phyloP scores from a whole-genome alignment of 2,888 invertebrate genomes.

The Tortricodes alternella region DNA sequence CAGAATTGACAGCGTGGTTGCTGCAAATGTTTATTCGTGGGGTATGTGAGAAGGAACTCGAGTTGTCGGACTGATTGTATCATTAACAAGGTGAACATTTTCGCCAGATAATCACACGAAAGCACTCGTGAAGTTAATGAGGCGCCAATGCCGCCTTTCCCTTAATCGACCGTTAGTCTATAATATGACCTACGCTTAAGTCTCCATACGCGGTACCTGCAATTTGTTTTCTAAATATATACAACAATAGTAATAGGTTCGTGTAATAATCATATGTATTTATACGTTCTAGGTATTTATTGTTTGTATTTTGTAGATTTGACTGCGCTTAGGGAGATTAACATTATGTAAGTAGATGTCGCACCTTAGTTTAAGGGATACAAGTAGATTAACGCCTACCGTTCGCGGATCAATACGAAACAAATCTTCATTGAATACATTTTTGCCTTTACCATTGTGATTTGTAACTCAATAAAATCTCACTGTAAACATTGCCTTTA shows the following conservation, averaged over 20 bases:
- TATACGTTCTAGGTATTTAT: slow-evolving; percentile 70
- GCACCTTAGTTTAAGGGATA: slow-evolving; percentile 65
- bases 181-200: slow-evolving; percentile 69
- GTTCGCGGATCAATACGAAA: slow-evolving; percentile 36
- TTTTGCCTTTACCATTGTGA: slow-evolving; percentile 29
- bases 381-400: slow-evolving; percentile 38
- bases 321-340: slow-evolving; percentile 77
- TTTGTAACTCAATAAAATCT: slow-evolving; percentile 27
- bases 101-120: not conserved
- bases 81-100: not conserved
- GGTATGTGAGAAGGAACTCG: too few relatives aligned
- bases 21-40: too few relatives aligned
- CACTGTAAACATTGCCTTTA: slow-evolving; percentile 19
- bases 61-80: not conserved
- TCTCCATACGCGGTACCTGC: slow-evolving; percentile 74
- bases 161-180: slow-evolving; percentile 11
- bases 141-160: slow-evolving; percentile 20
- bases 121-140: slow-evolving; percentile 1
- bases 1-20: too few relatives aligned
- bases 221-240: slow-evolving; percentile 70
- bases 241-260: slow-evolving; percentile 64
- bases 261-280: slow-evolving; percentile 59
- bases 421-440: slow-evolving; percentile 19
- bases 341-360: slow-evolving; percentile 68
- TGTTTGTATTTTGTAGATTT: slow-evolving; percentile 68